Conservation (phyloP, 2,888 invertebrate species). For the Drosophila kambysellisi region DNA sequence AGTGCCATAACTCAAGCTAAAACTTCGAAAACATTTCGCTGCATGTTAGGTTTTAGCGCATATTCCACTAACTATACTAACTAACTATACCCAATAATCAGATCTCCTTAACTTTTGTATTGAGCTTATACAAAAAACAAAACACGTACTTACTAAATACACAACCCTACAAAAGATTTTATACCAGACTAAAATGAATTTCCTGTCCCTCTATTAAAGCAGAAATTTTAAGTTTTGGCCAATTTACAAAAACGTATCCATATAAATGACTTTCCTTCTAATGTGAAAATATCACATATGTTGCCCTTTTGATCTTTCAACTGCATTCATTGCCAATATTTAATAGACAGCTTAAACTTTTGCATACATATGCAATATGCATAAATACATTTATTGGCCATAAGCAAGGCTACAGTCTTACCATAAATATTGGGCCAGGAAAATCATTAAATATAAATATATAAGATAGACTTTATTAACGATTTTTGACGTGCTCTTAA, state of each 20-base stretch:
- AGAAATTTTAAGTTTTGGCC: too few relatives aligned
- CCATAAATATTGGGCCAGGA: conserved; percentile 60
- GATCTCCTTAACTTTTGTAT: neutral
- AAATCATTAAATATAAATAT: neutral
- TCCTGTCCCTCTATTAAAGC: neutral
- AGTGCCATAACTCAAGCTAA: neutral
- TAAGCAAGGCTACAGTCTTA: conserved; percentile 3
- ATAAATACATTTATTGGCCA: conserved; percentile 12
- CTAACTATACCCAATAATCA: neutral
- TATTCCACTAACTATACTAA: neutral
- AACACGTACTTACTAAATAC: neutral
- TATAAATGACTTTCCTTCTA: neutral
- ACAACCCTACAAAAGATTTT: neutral
- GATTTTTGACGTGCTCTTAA: conserved; percentile 17
- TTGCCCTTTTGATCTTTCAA: neutral
- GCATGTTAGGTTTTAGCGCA: neutral
- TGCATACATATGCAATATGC: conserved; percentile 16
- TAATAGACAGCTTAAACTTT: neutral
- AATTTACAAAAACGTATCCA: neutral
- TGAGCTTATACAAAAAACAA: neutral
- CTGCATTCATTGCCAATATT: neutral
- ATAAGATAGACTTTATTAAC: conserved; percentile 26
- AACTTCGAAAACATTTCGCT: neutral
- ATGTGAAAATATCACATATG: neutral
- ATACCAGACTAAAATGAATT: neutral